phyloP scores from a whole-genome alignment of 2,797 vertebrate genomes.

The Pogonophryne albipinna region DNA sequence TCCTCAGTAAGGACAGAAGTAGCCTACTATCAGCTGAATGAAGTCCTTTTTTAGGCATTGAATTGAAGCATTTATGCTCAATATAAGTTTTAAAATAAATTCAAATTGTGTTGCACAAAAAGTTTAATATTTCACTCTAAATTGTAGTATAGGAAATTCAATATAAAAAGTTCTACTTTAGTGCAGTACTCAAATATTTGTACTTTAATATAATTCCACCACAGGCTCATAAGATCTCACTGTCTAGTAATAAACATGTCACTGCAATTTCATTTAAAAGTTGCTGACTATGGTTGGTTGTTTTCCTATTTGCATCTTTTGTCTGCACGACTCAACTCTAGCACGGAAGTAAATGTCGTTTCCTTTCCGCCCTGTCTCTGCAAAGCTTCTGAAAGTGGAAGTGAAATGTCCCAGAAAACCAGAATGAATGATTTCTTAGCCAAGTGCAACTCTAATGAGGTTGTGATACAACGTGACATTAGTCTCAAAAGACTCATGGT shows the following conservation, averaged over 20 bases:
- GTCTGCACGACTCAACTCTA: background rate
- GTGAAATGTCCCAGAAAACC: slow-evolving; percentile 64
- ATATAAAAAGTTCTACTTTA: background rate
- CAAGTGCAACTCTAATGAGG: slow-evolving; percentile 39
- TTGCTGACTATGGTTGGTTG: background rate
- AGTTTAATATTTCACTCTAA: background rate
- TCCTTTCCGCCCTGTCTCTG: slow-evolving; percentile 31
- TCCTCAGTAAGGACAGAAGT: too few relatives aligned
- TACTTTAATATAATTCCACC: background rate
- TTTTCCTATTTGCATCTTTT: slow-evolving; percentile 15
- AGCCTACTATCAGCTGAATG: too few relatives aligned
- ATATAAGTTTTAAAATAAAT: background rate
- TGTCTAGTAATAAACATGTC: background rate
- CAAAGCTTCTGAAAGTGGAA: slow-evolving; percentile 72
- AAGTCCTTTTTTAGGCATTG: too few relatives aligned
- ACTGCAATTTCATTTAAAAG: background rate
- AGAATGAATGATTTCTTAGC: slow-evolving; percentile 34
- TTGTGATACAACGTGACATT: slow-evolving; percentile 24
- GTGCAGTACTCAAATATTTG: background rate
- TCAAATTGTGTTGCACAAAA: background rate
- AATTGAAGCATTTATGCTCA: too few relatives aligned
- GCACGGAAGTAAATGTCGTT: slow-evolving; percentile 22
- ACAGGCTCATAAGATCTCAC: background rate
- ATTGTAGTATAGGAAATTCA: background rate
- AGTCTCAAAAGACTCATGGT: slow-evolving; percentile 12